These are phyloP conservation scores for Drosophila ustulata DNA, from an alignment of 2,888 invertebrate species.

Conservation along the genomic window DNA sequence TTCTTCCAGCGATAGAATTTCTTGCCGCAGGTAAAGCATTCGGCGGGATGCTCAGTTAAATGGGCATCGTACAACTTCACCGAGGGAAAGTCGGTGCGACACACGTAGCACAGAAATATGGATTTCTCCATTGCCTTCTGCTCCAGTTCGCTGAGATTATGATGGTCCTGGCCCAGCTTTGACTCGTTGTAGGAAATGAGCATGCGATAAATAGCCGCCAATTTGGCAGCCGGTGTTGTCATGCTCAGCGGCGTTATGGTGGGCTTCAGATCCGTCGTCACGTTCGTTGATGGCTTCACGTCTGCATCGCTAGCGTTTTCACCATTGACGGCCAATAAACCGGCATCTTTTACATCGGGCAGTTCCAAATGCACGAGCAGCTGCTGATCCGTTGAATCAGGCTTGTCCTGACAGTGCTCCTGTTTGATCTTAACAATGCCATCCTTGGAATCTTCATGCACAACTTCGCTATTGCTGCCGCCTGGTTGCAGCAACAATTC, in stretches of 20 bases:
- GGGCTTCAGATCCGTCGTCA: conserved; percentile 58
- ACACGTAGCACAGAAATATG: conserved; percentile 87
- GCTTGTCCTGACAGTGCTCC: conserved; percentile 71
- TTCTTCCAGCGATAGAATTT: conserved; percentile 91
- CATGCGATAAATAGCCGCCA: conserved; percentile 84
- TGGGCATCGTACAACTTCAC: conserved; percentile 90
- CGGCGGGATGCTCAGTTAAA: conserved; percentile 92
- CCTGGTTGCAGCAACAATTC: conserved; percentile 33
- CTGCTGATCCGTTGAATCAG: conserved; percentile 44
- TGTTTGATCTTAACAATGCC: conserved; percentile 83
- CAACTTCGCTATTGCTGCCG: conserved; percentile 23
- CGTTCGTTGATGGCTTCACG: conserved; percentile 59
- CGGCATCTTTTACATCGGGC: conserved; percentile 73
- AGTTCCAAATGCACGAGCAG: conserved; percentile 66
- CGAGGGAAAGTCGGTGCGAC: conserved; percentile 89
- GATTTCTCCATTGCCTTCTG: conserved; percentile 83
- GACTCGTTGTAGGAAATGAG: conserved; percentile 84
- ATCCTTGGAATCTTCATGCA: conserved; percentile 80
- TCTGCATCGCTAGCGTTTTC: conserved; percentile 45
- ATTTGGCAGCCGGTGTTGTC: conserved; percentile 79
- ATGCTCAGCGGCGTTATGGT: conserved; percentile 62
- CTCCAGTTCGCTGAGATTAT: conserved; percentile 81
- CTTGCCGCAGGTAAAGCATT: conserved; percentile 93
- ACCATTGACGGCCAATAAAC: conserved; percentile 58
- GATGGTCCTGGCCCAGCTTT: conserved; percentile 82